Evolutionary conservation across 2,797 vertebrate species (phyloP).

Genomic region (Buphagus erythrorhynchus): DNA sequence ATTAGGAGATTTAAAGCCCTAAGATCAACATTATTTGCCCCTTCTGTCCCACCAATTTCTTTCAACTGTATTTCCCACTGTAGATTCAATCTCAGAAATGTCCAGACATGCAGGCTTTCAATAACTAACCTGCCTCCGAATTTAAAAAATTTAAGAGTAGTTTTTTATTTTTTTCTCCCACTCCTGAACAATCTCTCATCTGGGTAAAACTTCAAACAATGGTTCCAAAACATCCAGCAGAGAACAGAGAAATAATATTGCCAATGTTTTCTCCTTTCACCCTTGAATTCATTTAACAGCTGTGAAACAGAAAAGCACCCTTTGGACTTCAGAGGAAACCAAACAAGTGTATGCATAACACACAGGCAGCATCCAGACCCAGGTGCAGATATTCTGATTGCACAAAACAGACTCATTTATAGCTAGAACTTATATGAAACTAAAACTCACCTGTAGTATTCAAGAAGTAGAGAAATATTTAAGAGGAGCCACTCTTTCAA

Average conservation of each 20-base stretch:
- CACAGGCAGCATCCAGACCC: not conserved
- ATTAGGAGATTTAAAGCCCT: not conserved
- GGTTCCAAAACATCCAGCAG: not conserved
- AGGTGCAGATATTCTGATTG: not conserved
- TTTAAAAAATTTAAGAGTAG: not conserved
- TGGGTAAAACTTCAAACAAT: not conserved
- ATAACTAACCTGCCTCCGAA: not conserved
- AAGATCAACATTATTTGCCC: not conserved
- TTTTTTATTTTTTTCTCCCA: not conserved
- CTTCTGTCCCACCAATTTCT: not conserved
- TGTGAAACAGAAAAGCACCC: not conserved
- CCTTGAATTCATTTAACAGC: not conserved
- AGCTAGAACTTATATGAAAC: not conserved
- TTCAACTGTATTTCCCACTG: not conserved
- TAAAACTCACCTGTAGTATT: not conserved
- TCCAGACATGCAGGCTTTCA: not conserved
- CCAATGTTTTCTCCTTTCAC: not conserved
- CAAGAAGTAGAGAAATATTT: not conserved
- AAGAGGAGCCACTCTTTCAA: not conserved
- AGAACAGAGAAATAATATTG: not conserved
- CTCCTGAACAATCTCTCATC: not conserved
- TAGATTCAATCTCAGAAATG: not conserved
- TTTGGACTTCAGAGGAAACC: not conserved
- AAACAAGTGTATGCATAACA: rapidly evolving
- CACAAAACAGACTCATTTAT: not conserved